A percentile compares a stretch with the other conserved stretches of the same genome.
Conservation (phyloP, 2,797 vertebrate species). For the Lagorchestes hirsutus region DNA sequence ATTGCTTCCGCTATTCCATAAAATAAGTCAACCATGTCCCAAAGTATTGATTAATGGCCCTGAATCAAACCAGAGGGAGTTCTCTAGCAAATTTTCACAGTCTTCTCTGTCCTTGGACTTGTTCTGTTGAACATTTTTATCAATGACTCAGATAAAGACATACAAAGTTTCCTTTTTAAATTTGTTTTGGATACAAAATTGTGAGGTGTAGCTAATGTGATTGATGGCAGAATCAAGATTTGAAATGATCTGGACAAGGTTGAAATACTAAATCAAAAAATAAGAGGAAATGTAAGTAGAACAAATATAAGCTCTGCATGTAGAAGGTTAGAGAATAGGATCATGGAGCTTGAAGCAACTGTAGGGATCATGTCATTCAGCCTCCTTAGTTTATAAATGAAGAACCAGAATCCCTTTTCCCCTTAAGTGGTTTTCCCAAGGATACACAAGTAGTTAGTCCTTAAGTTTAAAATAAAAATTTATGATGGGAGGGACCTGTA, state of each 20-base stretch:
- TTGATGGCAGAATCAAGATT: conserved; percentile 14
- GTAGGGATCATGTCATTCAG: background rate
- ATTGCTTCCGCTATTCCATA: background rate
- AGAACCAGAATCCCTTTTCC: background rate
- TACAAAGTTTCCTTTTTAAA: conserved; percentile 19
- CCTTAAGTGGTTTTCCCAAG: background rate
- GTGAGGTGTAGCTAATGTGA: background rate
- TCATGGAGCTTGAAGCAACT: background rate
- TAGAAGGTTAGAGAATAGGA: background rate
- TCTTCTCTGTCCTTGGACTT: background rate
- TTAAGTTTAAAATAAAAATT: background rate
- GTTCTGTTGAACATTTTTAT: conserved; percentile 22
- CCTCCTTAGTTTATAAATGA: background rate
- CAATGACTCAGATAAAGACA: conserved; percentile 19
- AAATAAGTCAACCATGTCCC: background rate
- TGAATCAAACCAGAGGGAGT: conserved; percentile 23
- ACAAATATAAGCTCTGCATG: background rate
- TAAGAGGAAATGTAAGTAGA: conserved; percentile 40
- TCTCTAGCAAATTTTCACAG: background rate
- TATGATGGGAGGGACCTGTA: conserved; percentile 13
- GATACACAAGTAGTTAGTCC: background rate
- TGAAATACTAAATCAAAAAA: conserved; percentile 49
- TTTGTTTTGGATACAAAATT: background rate
- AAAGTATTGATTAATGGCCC: background rate
- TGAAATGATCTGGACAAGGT: conserved; percentile 36